Percentiles rank a stretch among this genome's conserved stretches.
phyloP scores from a whole-genome alignment of 2,113 vertebrate species.

The Apteryx mantelli region DNA sequence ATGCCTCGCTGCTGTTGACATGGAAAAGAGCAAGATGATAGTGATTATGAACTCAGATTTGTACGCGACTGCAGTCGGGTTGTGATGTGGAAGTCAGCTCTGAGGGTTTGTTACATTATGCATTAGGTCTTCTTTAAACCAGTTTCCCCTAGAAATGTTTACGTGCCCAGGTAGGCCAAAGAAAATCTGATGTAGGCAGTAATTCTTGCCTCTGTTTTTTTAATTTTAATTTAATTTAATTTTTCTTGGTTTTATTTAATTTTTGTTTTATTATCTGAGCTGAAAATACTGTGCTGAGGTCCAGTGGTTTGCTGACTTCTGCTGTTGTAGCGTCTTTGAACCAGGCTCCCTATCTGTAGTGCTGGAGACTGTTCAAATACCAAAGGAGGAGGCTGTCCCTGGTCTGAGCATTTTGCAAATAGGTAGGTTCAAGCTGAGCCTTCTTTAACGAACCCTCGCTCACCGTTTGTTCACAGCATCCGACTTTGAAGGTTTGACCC shows the following conservation, averaged over 20 bases:
- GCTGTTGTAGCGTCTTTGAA: background rate
- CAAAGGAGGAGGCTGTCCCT: background rate
- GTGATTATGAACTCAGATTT: slow-evolving; percentile 17
- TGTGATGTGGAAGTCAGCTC: background rate
- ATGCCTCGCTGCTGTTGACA: background rate
- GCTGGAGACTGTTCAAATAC: background rate
- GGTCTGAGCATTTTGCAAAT: background rate
- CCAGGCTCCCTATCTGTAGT: background rate
- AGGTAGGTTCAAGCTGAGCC: background rate
- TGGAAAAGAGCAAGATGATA: slow-evolving; percentile 34
- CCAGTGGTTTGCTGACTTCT: background rate
- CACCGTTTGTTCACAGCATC: background rate
- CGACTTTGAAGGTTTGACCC: background rate
- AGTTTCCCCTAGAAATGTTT: background rate
- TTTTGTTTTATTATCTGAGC: background rate
- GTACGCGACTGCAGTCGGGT: background rate
- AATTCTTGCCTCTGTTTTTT: background rate
- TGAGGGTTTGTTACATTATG: background rate
- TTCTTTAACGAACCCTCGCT: background rate
- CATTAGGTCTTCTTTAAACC: background rate
- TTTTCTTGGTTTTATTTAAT: no score
- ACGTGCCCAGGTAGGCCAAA: background rate
- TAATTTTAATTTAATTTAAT: no score
- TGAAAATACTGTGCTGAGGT: background rate
- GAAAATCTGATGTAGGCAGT: background rate